phyloP scores from a whole-genome alignment of 2,888 invertebrate genomes.

The Drosophila algonquin region DNA sequence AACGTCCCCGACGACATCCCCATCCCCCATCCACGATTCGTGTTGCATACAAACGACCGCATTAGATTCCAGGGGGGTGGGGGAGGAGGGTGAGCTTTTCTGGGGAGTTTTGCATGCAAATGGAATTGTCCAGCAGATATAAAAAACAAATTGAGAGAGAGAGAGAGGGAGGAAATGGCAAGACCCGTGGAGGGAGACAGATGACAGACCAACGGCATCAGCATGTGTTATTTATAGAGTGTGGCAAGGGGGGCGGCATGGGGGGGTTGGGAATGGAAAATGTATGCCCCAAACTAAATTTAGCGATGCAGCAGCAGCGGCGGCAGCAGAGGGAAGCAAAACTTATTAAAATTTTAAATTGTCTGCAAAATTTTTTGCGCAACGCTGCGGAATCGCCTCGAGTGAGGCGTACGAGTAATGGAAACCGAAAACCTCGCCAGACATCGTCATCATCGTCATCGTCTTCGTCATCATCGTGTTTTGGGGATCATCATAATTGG shows the following conservation, averaged over 20 bases:
- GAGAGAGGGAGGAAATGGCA: not conserved
- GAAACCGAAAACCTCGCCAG: constrained; percentile 66
- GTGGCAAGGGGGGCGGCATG: not conserved
- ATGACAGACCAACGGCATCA: not conserved
- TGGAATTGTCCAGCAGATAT: constrained; percentile 59
- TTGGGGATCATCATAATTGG: constrained; percentile 57
- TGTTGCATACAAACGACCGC: constrained; percentile 68
- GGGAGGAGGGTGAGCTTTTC: not conserved
- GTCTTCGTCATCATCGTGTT: constrained; percentile 3
- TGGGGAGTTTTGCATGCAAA: constrained; percentile 38
- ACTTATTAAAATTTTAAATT: constrained; percentile 75
- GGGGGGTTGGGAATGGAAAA: constrained; percentile 37
- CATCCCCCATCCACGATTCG: not conserved
- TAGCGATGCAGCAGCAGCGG: constrained; percentile 43
- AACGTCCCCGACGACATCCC: not conserved
- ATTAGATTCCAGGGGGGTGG: constrained; percentile 45
- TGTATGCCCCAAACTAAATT: constrained; percentile 59
- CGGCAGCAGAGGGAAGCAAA: constrained; percentile 16
- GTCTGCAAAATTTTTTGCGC: constrained; percentile 72
- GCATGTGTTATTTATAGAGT: constrained; percentile 1
- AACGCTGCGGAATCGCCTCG: constrained; percentile 63
- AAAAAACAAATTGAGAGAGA: constrained; percentile 10
- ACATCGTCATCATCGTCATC: constrained; percentile 33
- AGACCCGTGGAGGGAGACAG: not conserved
- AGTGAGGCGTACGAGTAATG: constrained; percentile 51